phyloP scores from a whole-genome alignment of 1,140 invertebrate genomes.

The Heliconius hermathena region DNA sequence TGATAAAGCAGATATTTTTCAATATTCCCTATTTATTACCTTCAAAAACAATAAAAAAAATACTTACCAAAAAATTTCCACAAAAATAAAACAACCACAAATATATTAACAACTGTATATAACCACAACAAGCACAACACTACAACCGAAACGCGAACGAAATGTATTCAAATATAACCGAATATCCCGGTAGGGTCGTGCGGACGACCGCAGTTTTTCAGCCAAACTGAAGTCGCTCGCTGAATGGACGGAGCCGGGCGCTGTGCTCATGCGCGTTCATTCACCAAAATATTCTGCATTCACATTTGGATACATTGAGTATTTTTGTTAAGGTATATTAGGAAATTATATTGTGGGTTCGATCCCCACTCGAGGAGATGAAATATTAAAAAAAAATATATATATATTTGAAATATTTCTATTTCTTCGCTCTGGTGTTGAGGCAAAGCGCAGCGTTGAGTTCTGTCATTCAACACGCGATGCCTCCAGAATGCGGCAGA shows the following conservation, averaged over 20 bases:
- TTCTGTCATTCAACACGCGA: too few relatives aligned
- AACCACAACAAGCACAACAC: conserved; percentile 22
- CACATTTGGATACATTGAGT: not conserved
- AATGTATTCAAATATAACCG: conserved; percentile 64
- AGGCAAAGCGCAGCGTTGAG: too few relatives aligned
- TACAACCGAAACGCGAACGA: conserved; percentile 31
- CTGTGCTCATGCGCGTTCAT: conserved; percentile 65
- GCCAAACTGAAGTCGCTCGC: conserved; percentile 61
- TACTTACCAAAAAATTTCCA: not conserved
- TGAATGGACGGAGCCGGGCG: conserved; percentile 51
- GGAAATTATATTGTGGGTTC: too few relatives aligned
- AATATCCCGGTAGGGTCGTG: conserved; percentile 49
- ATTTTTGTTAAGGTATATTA: not conserved
- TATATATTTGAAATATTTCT: too few relatives aligned
- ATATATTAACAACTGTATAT: not conserved
- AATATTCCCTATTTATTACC: too few relatives aligned
- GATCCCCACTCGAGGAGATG: too few relatives aligned
- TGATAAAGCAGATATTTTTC: too few relatives aligned
- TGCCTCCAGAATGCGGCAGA: too few relatives aligned
- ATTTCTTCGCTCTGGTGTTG: too few relatives aligned
- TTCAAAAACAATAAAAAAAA: not conserved
- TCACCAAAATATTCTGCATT: conserved; percentile 23
- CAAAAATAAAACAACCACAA: not conserved
- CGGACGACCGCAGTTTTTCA: conserved; percentile 60
- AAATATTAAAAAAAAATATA: too few relatives aligned